Evolutionary conservation across 1,140 invertebrate genomes (phyloP), one percentile per base, ranked within the genome.

Genomic region (Solenopsis fugax): DNA sequence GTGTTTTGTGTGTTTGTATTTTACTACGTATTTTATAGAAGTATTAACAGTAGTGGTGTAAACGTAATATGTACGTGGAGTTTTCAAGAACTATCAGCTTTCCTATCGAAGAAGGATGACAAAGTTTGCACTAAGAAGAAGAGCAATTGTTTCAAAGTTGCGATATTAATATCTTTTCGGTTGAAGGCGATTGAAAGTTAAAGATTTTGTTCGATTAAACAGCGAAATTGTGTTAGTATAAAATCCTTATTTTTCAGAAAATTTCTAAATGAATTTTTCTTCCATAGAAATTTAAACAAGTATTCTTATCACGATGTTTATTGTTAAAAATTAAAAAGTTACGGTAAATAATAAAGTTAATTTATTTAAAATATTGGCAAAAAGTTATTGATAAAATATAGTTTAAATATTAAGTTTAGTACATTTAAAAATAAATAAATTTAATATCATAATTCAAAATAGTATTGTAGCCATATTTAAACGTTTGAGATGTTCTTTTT

Each of bases 121-220:
- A 72, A 72, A 82, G 67, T 73, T 13, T 16, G 34, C 16, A 10
- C 67, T 58, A 82, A 72, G 80, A 82, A 72, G 67, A 73, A 58
- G 58, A 69, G 41, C 41, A 37, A 82, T 82, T 82, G 67, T 82
- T 73, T 73, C 67, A 29, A 58, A 82, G 67, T 82, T 82, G 24
- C 18, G 80, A 45, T 82, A 82, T 82, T 82, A 82, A 82, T 82
- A 82, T 58, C 80, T 73, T 69, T 72, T 58, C 18, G 21, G 67
- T 41, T 58, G 18, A 56, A 29, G 45, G 54, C 52, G 41, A 82
- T 82, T 60, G 67, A 73, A 82, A 82, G 54, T 73, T 82, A 45
- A 45, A n/a, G 80, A 82, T 82, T 73, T 48, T n/a, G 67, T 58
- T 60, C 80, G 58, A 82, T 82, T 73, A 58, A 82, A 73, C 18